phyloP scores from a whole-genome alignment of 1,140 invertebrate genomes.

The Tyrophagus putrescentiae region DNA sequence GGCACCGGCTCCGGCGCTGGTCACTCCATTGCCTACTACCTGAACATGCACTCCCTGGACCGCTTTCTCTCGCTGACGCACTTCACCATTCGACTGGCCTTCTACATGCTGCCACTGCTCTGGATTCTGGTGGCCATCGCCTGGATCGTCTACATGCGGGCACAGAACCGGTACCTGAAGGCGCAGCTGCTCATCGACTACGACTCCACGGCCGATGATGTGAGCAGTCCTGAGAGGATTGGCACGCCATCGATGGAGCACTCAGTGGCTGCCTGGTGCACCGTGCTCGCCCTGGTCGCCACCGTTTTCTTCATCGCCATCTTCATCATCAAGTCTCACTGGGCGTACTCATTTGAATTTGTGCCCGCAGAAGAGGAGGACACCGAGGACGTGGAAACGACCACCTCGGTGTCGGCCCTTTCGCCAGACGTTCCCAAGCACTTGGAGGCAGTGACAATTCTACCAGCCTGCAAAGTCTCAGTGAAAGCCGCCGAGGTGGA shows the following conservation, averaged over 20 bases:
- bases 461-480: too few relatives aligned
- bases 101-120: background rate
- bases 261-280: background rate
- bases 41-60: too few relatives aligned
- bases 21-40: too few relatives aligned
- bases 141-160: background rate
- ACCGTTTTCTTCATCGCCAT: background rate
- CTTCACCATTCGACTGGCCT: background rate
- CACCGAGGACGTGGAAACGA: background rate
- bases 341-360: background rate
- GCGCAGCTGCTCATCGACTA: background rate
- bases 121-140: background rate
- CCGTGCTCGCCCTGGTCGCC: background rate
- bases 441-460: too few relatives aligned
- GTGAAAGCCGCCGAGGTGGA: too few relatives aligned
- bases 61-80: too few relatives aligned
- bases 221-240: background rate
- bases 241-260: background rate
- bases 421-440: background rate
- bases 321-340: background rate
- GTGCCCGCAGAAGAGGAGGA: background rate
- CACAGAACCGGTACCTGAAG: background rate
- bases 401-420: background rate
- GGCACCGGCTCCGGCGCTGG: too few relatives aligned
- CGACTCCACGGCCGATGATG: background rate